Evolutionary conservation across 2,113 vertebrate species (phyloP), one percentile per base, ranked within the genome.

Genomic region (Caranx melampygus): DNA sequence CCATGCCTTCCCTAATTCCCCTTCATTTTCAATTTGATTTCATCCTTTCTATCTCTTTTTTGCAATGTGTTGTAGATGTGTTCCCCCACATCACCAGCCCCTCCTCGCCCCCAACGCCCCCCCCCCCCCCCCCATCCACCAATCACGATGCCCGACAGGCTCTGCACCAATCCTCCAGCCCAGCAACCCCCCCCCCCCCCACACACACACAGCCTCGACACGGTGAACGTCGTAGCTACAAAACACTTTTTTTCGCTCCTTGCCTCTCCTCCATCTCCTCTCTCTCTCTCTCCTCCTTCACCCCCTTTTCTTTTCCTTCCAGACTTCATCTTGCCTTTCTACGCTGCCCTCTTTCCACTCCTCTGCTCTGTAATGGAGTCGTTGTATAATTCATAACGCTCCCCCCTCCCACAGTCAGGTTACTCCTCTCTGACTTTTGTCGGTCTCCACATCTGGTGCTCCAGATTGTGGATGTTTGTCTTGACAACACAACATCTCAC

Each of bases 301-400:
- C 64, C 62, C 62, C 33, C 57, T 16, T 6, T 16, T 6, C n/a
- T 66, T 66, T 26, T 33, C 11, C 62, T 73, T 47, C 40, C 31
- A 15, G 11, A 42, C 69, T 13, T 63, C 37, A 18, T 64, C 34
- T 21, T 21, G 1, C 20, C 59, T 60, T 31, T 54, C 14, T 34
- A 1, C 31, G 47, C 67, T 16, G 1, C 34, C 47, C 20, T 51
- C 49, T 33, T 65, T 54, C 52, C 16, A 8, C 78, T 69, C 51
- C 59, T 79, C 61, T 18, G 49, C 70, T 64, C 76, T 16, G 69
- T 81, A 74, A 85, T 88, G 83, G 67, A 83, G 52, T 81, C 49
- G 2, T 72, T 93, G 79, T 81, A 92, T 92, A 88, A 92, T 93
- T 92, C 88, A 93, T 85, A 49, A 72, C 1, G 57, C 68, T 75